These are phyloP conservation scores for Meandrina meandrites DNA, from an alignment of 92 coral and sea anemone species.

Conservation along the genomic window DNA sequence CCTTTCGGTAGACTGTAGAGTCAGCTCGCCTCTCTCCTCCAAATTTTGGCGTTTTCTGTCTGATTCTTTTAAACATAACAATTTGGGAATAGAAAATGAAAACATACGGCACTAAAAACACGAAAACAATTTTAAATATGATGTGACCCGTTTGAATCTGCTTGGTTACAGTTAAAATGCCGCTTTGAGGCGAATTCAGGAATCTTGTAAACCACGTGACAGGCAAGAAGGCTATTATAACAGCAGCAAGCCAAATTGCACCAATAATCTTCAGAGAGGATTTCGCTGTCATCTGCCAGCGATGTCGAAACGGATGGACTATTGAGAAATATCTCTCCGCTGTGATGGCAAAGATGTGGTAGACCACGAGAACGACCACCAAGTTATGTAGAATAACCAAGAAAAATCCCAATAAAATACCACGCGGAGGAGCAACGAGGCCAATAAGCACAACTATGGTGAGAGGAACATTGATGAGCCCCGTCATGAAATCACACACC, in stretches of 20 bases:
- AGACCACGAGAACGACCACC: conserved; percentile 7
- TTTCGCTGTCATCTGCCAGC: conserved; percentile 14
- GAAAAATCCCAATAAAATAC: conserved; percentile 2
- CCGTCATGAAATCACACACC: conserved; percentile 26
- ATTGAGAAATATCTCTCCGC: conserved; percentile 25
- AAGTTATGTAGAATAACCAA: conserved; percentile 11
- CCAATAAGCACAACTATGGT: neutral
- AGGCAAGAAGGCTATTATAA: conserved; percentile 9
- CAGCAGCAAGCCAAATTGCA: neutral
- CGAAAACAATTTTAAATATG: conserved; percentile 8
- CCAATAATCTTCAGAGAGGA: neutral
- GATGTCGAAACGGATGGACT: conserved; percentile 15
- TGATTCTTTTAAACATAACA: conserved; percentile 22
- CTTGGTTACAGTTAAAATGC: neutral
- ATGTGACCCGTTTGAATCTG: conserved; percentile 14
- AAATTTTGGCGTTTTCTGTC: neutral
- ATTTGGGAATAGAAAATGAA: neutral
- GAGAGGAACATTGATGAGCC: conserved; percentile 25
- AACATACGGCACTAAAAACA: conserved; percentile 22
- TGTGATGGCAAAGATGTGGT: conserved; percentile 14
- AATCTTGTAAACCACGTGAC: conserved; percentile 15
- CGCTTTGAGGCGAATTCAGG: neutral
- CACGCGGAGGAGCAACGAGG: neutral
- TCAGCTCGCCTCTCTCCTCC: neutral
- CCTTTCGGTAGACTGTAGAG: neutral